Evolutionary conservation across 1,140 invertebrate species (phyloP).

Genomic region (Pseudoatta argentina): DNA sequence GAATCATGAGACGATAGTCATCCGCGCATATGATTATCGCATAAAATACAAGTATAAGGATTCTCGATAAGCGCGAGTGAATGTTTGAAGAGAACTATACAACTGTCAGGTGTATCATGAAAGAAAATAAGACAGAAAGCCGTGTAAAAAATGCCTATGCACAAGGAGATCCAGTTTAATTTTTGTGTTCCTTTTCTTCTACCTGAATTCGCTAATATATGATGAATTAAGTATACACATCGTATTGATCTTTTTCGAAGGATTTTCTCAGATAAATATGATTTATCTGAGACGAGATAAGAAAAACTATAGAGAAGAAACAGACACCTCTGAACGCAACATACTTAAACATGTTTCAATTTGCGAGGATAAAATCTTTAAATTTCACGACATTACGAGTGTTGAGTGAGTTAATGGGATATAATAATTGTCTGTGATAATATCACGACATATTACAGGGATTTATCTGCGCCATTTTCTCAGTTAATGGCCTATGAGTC

Average conservation of each 20-base stretch:
- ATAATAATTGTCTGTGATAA: slow-evolving; percentile 34
- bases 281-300: neutral
- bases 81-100: neutral
- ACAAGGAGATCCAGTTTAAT: slow-evolving; percentile 46
- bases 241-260: neutral
- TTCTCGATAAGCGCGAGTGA: slow-evolving; percentile 14
- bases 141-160: slow-evolving; percentile 35
- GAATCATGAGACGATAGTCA: neutral
- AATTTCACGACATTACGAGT: neutral
- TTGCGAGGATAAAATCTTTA: slow-evolving; percentile 1
- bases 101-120: slow-evolving; percentile 13
- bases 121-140: slow-evolving; percentile 30
- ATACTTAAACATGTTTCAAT: neutral
- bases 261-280: neutral
- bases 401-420: slow-evolving; percentile 18
- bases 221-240: slow-evolving; percentile 28
- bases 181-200: neutral
- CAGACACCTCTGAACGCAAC: neutral
- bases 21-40: neutral
- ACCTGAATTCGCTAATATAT: neutral
- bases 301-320: neutral
- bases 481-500: slow-evolving; percentile 33
- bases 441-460: neutral
- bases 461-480: slow-evolving; percentile 45
- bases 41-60: slow-evolving; percentile 13